Conservation (phyloP, 2,888 invertebrate species). For the Chrysolina americana region DNA sequence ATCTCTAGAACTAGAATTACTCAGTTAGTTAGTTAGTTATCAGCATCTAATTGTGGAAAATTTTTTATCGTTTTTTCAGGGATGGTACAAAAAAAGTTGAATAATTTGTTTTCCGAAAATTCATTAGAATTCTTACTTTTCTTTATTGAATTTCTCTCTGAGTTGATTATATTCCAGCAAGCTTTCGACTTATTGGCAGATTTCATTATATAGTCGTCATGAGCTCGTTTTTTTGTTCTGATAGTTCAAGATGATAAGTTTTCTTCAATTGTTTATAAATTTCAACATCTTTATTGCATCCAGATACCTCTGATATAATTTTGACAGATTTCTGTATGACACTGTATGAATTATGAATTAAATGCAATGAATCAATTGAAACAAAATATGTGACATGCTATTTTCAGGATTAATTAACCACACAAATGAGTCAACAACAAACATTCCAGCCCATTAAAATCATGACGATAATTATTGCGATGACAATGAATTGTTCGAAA, state of each 20-base stretch:
- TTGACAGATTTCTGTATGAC: constrained; percentile 19
- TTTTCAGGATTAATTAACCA: background rate
- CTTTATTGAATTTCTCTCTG: constrained; percentile 16
- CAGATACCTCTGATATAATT: constrained; percentile 23
- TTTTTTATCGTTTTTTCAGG: constrained; percentile 14
- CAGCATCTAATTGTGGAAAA: constrained; percentile 16
- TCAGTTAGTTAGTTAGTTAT: too few species aligned
- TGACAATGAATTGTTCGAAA: background rate
- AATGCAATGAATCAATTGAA: background rate
- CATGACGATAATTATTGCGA: background rate
- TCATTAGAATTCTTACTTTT: background rate
- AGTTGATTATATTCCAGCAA: constrained; percentile 26
- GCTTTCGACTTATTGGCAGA: constrained; percentile 23
- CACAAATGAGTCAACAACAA: background rate
- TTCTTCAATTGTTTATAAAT: background rate
- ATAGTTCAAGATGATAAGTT: constrained; percentile 17
- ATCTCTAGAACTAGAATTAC: too few species aligned
- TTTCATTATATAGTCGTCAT: constrained; percentile 12
- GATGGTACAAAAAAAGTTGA: constrained; percentile 1
- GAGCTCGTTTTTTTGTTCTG: constrained; percentile 13
- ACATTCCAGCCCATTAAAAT: background rate
- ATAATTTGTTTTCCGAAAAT: constrained; percentile 23
- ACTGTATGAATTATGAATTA: too few species aligned
- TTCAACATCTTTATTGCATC: constrained; percentile 20
- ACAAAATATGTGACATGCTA: background rate